Percentiles rank a stretch among this genome's conserved stretches.
Evolutionary conservation across 64 coral and sea anemone species (phyloP).

Genomic region (Montipora cactus): DNA sequence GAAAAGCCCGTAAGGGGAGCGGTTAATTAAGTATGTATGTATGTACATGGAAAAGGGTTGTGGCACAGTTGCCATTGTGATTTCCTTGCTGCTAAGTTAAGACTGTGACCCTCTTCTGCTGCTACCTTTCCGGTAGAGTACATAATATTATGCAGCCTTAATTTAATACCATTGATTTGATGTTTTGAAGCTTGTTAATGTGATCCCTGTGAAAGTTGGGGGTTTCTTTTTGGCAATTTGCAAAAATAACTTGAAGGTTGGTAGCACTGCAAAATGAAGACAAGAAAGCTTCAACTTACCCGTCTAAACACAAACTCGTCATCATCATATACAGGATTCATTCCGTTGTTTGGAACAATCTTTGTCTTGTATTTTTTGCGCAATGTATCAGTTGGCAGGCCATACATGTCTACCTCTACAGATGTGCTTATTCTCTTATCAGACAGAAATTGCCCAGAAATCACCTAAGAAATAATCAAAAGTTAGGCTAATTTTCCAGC

Average conservation of each 20-base stretch:
- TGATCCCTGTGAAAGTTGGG: background rate
- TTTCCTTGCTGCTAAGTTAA: too few relatives aligned
- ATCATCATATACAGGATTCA: conserved; percentile 88
- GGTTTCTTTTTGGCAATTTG: background rate
- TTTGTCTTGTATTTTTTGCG: conserved; percentile 94
- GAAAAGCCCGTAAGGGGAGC: too few relatives aligned
- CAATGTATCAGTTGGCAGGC: conserved; percentile 88
- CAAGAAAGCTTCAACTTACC: conserved; percentile 28
- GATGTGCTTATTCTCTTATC: conserved; percentile 87
- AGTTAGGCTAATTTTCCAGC: background rate
- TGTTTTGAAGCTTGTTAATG: too few relatives aligned
- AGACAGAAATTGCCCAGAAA: conserved; percentile 93
- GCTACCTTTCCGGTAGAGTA: too few relatives aligned
- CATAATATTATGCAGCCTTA: too few relatives aligned
- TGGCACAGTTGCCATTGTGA: too few relatives aligned
- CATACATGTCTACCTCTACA: conserved; percentile 96
- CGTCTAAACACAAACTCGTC: conserved; percentile 91
- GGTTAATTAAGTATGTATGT: too few relatives aligned
- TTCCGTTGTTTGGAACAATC: conserved; percentile 75
- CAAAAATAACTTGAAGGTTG: too few relatives aligned
- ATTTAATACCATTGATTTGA: too few relatives aligned
- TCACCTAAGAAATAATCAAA: conserved; percentile 64
- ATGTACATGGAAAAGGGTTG: too few relatives aligned
- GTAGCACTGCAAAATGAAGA: background rate
- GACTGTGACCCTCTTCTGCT: too few relatives aligned